A percentile compares a stretch with the other conserved stretches of the same genome.
Evolutionary conservation across 2,888 invertebrate genomes (phyloP).

Genomic region (Adineta ricciae): DNA sequence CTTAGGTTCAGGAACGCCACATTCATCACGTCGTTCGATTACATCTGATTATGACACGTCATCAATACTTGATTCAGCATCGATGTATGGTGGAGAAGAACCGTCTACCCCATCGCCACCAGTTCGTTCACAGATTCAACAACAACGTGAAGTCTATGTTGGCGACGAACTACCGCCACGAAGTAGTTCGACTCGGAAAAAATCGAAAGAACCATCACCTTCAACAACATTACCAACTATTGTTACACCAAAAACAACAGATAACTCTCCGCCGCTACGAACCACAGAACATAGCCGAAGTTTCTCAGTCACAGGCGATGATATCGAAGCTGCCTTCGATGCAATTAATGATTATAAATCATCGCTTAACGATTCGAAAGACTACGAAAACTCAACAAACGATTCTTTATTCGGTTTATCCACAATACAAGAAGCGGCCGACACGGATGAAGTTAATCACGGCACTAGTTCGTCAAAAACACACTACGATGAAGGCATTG

Average conservation of each 20-base stretch:
- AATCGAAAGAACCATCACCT: background rate
- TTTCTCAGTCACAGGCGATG: conserved; percentile 11
- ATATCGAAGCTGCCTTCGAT: conserved; percentile 11
- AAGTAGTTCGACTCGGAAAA: background rate
- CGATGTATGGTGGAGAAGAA: background rate
- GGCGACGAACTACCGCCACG: background rate
- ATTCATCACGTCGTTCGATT: background rate
- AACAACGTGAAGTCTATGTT: background rate
- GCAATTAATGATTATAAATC: background rate
- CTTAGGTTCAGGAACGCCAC: background rate
- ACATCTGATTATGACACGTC: conserved; percentile 16
- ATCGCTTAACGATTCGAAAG: background rate
- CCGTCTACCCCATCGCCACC: background rate
- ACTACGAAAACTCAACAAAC: background rate
- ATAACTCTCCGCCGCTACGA: background rate
- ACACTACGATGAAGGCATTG: background rate
- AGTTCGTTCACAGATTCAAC: background rate
- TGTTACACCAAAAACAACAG: background rate
- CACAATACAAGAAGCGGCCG: background rate
- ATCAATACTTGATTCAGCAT: background rate
- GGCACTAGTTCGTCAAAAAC: background rate
- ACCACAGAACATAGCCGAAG: background rate
- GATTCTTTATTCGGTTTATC: conserved; percentile 17
- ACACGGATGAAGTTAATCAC: background rate
- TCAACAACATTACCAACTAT: background rate